Evolutionary conservation across 2,797 vertebrate species (phyloP), one percentile per base, ranked within the genome.

Genomic region (Sandelia bainsii): DNA sequence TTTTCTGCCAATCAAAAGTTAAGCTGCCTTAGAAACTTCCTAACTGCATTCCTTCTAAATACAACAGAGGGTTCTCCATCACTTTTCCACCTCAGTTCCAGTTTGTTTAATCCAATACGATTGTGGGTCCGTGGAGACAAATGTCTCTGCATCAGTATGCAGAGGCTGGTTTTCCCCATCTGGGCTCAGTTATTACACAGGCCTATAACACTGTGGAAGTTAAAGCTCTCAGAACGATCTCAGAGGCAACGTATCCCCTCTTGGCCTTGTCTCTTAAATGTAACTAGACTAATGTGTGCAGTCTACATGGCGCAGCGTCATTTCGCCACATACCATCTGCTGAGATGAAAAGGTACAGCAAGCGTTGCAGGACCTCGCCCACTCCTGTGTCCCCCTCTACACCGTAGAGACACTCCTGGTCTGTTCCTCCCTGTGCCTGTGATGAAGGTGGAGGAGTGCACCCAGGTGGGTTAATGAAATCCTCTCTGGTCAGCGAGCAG

Each of bases 1-100:
- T 85, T 85, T 82, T 79, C 78, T 82, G 86, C 76, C 88, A 86
- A 82, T 86, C 85, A 80, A 72, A 88, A 84, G 83, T 82, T 52
- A 85, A 79, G 62, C 46, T 69, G 62, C 72, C 71, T 73, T 39
- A 49, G 54, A 79, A 78, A 82, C 60, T 77, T 52, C 65, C 63
- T 32, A 10, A 57, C 68, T 74, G 68, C 6, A 4, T 66, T 77
- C 22, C 44, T 59, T 77, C 69, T 68, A 64, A 81, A 77, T 60
- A 84, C 72, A 76, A 82, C 71, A 75, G 49, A 52, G 53, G 52
- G 22, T 54, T 71, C 50, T 54, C 58, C 62, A 49, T 68, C 50
- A 37, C 58, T 77, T 74, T 80, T 61, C 68, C 68, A 77, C 72
- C 67, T 77, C 72, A 39, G 75, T 73, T 66, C 59, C 69, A 73